Evolutionary conservation across 1,140 invertebrate species (phyloP).

Genomic region (Drosophila lini): DNA sequence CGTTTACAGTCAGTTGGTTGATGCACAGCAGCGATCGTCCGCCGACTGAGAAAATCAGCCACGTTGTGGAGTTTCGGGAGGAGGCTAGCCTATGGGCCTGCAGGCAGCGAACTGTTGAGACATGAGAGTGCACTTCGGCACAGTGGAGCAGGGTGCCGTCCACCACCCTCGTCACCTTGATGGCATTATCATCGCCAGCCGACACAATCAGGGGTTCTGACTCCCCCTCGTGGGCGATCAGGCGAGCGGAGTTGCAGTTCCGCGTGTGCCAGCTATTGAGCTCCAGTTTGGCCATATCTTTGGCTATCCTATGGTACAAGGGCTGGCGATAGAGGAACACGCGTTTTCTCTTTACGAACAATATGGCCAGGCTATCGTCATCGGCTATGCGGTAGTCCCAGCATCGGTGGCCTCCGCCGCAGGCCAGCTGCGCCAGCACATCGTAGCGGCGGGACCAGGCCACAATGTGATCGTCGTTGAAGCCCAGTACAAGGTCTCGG

Average conservation of each 20-base stretch:
- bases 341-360: slow-evolving; percentile 69
- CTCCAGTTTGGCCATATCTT: not conserved
- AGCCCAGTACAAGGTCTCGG: slow-evolving; percentile 63
- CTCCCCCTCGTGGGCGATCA: slow-evolving; percentile 8
- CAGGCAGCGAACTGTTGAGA: slow-evolving; percentile 71
- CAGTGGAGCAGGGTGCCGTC: slow-evolving; percentile 14
- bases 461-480: slow-evolving; percentile 79
- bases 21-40: slow-evolving; percentile 77
- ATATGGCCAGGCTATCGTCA: slow-evolving; percentile 31
- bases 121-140: slow-evolving; percentile 68
- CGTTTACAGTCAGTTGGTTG: slow-evolving; percentile 45
- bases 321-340: slow-evolving; percentile 40
- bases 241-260: slow-evolving; percentile 62
- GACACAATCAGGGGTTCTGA: slow-evolving; percentile 43
- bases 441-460: slow-evolving; percentile 66
- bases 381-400: slow-evolving; percentile 67
- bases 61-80: slow-evolving; percentile 9
- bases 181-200: slow-evolving; percentile 78
- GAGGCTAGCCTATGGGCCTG: not conserved
- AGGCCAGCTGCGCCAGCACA: slow-evolving; percentile 62
- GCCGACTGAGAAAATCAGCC: slow-evolving; percentile 74
- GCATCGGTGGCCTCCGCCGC: slow-evolving; percentile 78
- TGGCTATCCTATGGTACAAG: slow-evolving; percentile 24
- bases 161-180: slow-evolving; percentile 59
- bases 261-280: slow-evolving; percentile 65